Evolutionary conservation across 2,888 invertebrate genomes (phyloP).

Genomic region (Heliconius sara): DNA sequence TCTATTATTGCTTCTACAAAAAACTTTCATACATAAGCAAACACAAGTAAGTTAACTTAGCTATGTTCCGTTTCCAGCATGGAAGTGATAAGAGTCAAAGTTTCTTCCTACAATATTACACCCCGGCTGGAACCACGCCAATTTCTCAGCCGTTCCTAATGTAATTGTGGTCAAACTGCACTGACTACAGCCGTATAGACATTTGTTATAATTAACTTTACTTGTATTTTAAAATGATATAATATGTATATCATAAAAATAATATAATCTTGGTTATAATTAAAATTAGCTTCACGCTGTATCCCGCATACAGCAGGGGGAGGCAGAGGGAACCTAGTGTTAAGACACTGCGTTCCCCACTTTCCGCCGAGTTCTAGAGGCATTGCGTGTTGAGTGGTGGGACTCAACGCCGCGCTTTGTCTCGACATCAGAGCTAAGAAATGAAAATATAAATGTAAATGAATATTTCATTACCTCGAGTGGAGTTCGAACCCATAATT

Average conservation of each 20-base stretch:
- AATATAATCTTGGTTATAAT: background rate
- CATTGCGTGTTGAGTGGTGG: no score
- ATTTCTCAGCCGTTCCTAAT: slow-evolving; percentile 35
- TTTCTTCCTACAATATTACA: slow-evolving; percentile 42
- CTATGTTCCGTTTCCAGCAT: background rate
- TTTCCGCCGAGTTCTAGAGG: no score
- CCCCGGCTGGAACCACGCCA: slow-evolving; percentile 32
- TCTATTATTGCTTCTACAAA: no score
- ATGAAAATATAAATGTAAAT: no score
- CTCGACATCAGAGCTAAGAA: no score
- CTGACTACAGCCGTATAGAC: slow-evolving; percentile 18
- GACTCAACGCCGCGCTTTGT: no score
- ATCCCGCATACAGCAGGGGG: background rate
- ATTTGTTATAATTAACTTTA: slow-evolving; percentile 23
- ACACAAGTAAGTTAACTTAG: background rate
- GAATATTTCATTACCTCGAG: no score
- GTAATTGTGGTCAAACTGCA: slow-evolving; percentile 37
- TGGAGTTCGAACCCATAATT: no score
- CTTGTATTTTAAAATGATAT: background rate
- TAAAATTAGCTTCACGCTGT: no score
- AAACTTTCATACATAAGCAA: background rate
- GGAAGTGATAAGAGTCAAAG: slow-evolving; percentile 35
- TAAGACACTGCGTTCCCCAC: background rate
- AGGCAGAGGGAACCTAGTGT: background rate
- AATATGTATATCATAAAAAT: background rate